Evolutionary conservation across 2,888 invertebrate species (phyloP).

Genomic region (Dicyrtoma fusca): DNA sequence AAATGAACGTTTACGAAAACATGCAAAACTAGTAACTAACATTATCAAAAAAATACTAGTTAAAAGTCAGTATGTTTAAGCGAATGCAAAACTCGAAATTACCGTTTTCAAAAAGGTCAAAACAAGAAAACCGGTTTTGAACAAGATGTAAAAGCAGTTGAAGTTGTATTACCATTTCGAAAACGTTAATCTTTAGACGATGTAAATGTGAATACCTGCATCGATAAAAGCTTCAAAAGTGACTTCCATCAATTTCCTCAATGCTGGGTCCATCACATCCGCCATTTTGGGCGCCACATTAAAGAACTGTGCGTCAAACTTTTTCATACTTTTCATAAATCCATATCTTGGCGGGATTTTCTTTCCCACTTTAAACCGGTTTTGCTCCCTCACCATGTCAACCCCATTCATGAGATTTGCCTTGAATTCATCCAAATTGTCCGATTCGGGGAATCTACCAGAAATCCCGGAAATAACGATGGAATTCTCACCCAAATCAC

Average conservation of each 20-base stretch:
- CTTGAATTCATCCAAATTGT: conserved; percentile 63
- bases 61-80: too few species aligned
- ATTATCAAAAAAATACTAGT: too few species aligned
- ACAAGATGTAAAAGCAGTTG: too few species aligned
- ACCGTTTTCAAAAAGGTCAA: too few species aligned
- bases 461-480: conserved; percentile 58
- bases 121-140: too few species aligned
- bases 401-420: conserved; percentile 62
- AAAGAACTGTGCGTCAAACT: conserved; percentile 78
- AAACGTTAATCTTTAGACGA: too few species aligned
- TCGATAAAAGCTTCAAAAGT: conserved; percentile 80
- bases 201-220: conserved; percentile 63
- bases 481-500: conserved; percentile 40
- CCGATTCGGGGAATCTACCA: conserved; percentile 63
- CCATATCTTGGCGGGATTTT: neutral
- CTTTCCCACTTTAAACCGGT: conserved; percentile 40
- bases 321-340: conserved; percentile 63
- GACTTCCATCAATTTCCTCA: conserved; percentile 71
- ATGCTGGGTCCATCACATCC: conserved; percentile 77
- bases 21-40: too few species aligned
- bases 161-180: too few species aligned
- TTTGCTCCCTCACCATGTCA: conserved; percentile 64
- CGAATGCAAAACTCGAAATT: too few species aligned
- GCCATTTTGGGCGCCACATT: conserved; percentile 76
- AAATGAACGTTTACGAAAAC: too few species aligned